Base-by-base conservation (phyloP, 2,888 invertebrate species). In the Heliconius aoede region DNA sequence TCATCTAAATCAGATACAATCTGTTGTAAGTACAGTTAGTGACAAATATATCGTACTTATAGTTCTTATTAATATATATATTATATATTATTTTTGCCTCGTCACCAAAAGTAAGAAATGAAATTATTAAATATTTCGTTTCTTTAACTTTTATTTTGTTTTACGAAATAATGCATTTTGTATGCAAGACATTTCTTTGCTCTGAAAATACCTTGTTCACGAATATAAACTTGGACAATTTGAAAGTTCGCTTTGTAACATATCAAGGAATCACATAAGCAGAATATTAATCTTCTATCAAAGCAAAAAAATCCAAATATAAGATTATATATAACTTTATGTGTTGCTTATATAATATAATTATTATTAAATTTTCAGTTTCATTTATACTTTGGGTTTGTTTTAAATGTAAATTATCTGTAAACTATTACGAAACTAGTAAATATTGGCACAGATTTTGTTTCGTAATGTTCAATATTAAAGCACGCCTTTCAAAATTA, bases 1-100 rank as follows among this genome's bases (percentile, higher is more conserved):
- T 90, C 93, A 90, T 85, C 86, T 84, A 83, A 86, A 84, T 80
- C 84, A 88, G 85, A 87, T 87, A 62, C 62, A 87, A 87, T 77
- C 73, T 77, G 86, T 78, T 80, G 78, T 84, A 77, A 28, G 86
- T 92, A 93, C 84, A 72, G 90, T 82, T 76, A 84, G 87, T 87
- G 90, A 84, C 72, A 88, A 86, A 62, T 75, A 77, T 67, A 72
- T 28, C 26, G 8, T 71, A 36, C 4, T n/a, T n/a, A n/a, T n/a
- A n/a, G n/a, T n/a, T n/a, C n/a, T n/a, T n/a, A n/a, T n/a, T n/a
- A n/a, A n/a, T n/a, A n/a, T n/a, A n/a, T n/a, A n/a, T n/a, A n/a
- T n/a, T n/a, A n/a, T n/a, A n/a, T n/a, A n/a, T n/a, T n/a, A n/a
- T n/a, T n/a, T n/a, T 36, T 36, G 11, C 46, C 7, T 46, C 18